A percentile compares a stretch with the other conserved stretches of the same genome.
phyloP scores from a whole-genome alignment of 2,113 vertebrate species.

The Eulemur rufifrons region DNA sequence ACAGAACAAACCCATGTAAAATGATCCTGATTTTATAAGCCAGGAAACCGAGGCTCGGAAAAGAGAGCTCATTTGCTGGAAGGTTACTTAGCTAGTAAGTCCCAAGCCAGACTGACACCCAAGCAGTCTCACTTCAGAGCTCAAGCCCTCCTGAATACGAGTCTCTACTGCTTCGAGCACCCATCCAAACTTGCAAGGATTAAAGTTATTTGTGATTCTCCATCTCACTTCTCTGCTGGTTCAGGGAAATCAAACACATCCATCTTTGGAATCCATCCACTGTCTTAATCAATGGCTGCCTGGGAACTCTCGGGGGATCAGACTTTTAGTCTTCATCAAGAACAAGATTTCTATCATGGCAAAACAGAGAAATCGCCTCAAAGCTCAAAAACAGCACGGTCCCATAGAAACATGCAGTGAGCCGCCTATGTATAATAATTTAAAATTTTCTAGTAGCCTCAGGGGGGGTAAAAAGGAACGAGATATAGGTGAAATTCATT shows the following conservation, averaged over 20 bases:
- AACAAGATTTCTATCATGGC: background rate
- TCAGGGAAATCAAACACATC: background rate
- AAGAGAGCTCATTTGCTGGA: background rate
- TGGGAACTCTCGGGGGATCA: background rate
- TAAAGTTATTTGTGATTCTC: background rate
- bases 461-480: background rate
- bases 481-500: background rate
- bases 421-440: background rate
- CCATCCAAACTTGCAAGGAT: background rate
- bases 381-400: background rate
- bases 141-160: background rate
- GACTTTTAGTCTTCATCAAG: background rate
- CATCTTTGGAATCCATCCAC: background rate
- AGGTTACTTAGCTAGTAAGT: background rate
- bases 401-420: background rate
- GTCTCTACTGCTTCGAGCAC: background rate
- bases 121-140: background rate
- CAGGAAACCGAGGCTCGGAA: background rate
- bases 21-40: background rate
- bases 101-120: background rate
- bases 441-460: background rate
- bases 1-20: background rate
- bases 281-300: background rate
- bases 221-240: background rate
- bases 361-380: constrained; percentile 10